These are phyloP conservation scores for Epinephelus fuscoguttatus DNA, from an alignment of 2,113 vertebrate genomes.

Conservation along the genomic window DNA sequence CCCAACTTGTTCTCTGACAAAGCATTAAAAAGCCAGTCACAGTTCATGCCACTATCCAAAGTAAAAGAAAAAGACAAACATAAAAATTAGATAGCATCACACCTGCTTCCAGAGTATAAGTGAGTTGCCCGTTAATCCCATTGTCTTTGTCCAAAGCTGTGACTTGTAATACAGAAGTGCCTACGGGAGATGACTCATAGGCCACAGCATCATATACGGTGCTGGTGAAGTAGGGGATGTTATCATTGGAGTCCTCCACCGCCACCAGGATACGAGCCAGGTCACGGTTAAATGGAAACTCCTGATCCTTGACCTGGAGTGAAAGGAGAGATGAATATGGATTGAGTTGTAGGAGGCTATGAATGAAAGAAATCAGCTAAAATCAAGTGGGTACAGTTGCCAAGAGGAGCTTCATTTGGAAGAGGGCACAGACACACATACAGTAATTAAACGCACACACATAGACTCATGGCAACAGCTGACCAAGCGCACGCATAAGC, in stretches of 20 bases:
- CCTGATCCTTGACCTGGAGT: slow-evolving; percentile 96
- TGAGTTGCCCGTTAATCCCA: slow-evolving; percentile 93
- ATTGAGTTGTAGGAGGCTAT: slow-evolving; percentile 29
- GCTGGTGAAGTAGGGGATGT: slow-evolving; percentile 94
- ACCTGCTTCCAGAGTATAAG: slow-evolving; percentile 96
- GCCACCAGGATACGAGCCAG: slow-evolving; percentile 92
- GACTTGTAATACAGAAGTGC: slow-evolving; percentile 92
- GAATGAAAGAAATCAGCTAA: slow-evolving; percentile 41
- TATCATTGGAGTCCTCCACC: slow-evolving; percentile 96
- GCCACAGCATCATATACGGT: slow-evolving; percentile 90
- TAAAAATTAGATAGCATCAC: slow-evolving; percentile 6
- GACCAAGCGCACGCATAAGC: background rate
- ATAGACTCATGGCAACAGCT: background rate
- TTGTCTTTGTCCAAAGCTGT: slow-evolving; percentile 96
- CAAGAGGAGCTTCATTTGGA: slow-evolving; percentile 38
- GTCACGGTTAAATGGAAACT: slow-evolving; percentile 96
- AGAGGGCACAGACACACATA: slow-evolving; percentile 10
- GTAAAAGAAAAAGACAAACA: background rate
- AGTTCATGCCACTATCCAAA: background rate
- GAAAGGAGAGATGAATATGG: slow-evolving; percentile 52
- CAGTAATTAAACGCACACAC: slow-evolving; percentile 12
- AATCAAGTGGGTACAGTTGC: slow-evolving; percentile 36
- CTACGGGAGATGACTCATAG: slow-evolving; percentile 91
- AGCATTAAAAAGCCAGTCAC: background rate
- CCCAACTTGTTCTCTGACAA: slow-evolving; percentile 1